Percentiles rank a stretch among this genome's conserved stretches.
Evolutionary conservation across 2,113 vertebrate genomes (phyloP).

Genomic region (Leucosticte australis): DNA sequence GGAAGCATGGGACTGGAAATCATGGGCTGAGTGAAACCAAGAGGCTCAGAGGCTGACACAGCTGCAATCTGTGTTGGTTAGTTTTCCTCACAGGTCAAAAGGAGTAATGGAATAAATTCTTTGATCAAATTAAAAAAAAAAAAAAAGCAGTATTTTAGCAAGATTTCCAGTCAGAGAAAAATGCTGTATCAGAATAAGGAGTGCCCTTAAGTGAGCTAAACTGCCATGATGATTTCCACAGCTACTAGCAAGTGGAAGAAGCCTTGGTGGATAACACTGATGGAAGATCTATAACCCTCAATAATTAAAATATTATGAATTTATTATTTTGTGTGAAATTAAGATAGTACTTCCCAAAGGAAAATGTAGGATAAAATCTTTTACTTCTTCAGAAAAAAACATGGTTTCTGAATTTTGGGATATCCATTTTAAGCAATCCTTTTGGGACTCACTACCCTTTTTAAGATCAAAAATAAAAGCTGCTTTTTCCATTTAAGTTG

Average conservation of each 20-base stretch:
- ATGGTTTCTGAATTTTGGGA: neutral
- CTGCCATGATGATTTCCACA: neutral
- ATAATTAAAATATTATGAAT: neutral
- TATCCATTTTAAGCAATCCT: neutral
- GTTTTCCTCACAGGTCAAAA: neutral
- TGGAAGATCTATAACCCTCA: neutral
- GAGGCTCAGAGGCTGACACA: neutral
- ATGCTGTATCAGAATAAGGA: neutral
- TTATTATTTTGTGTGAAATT: neutral
- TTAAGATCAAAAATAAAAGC: neutral
- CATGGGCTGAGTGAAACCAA: neutral
- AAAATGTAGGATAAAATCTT: neutral
- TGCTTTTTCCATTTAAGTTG: slow-evolving; percentile 12
- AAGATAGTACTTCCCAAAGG: neutral
- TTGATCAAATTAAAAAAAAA: neutral
- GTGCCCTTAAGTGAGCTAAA: neutral
- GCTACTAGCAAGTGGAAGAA: neutral
- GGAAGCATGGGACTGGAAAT: neutral
- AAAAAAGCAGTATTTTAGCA: neutral
- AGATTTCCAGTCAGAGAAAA: neutral
- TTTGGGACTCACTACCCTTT: neutral
- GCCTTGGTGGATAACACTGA: neutral
- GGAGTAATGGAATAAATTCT: neutral
- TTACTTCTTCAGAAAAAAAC: neutral
- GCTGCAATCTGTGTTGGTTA: neutral